A percentile compares a stretch with the other conserved stretches of the same genome.
These are phyloP conservation scores for Euphysa ruthae DNA, from an alignment of 30 jellyfish, hydroid and myxozoan genomes.

Conservation along the genomic window DNA sequence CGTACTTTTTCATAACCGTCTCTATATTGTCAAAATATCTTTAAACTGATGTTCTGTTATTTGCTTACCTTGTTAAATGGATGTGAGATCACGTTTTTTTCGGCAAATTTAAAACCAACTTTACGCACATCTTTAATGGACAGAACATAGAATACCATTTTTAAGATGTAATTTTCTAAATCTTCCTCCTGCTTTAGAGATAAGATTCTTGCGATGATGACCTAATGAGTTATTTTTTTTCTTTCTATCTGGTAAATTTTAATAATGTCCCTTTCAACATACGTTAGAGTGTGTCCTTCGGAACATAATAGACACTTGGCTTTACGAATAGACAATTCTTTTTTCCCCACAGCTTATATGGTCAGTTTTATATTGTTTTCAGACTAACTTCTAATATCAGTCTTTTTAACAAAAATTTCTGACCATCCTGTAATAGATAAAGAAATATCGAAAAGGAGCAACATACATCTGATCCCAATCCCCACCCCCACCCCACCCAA, in stretches of 20 bases:
- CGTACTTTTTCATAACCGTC: too few relatives aligned
- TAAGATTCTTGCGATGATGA: conserved; percentile 8
- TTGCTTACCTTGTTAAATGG: too few relatives aligned
- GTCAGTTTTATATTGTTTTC: conserved; percentile 7
- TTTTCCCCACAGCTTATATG: conserved; percentile 16
- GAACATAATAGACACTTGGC: conserved; percentile 20
- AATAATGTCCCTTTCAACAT: conserved; percentile 23
- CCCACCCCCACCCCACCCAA: too few relatives aligned
- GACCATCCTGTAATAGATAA: conserved; percentile 8
- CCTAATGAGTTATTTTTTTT: too few relatives aligned
- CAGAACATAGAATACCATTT: too few relatives aligned
- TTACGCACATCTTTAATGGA: conserved; percentile 24
- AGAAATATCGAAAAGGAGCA: neutral
- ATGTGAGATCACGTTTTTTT: too few relatives aligned
- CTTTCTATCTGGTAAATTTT: too few relatives aligned
- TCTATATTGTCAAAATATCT: too few relatives aligned
- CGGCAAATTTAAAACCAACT: conserved; percentile 30
- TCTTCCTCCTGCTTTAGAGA: conserved; percentile 38
- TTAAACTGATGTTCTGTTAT: too few relatives aligned
- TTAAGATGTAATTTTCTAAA: too few relatives aligned
- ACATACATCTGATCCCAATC: neutral
- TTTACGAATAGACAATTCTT: conserved; percentile 23
- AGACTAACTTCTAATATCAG: conserved; percentile 15
- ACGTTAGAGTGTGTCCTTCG: conserved; percentile 32
- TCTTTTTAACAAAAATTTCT: conserved; percentile 26